Evolutionary conservation across 2,888 invertebrate species (phyloP), one percentile per base, ranked within the genome.

Genomic region (Allophyes oxyacanthae): DNA sequence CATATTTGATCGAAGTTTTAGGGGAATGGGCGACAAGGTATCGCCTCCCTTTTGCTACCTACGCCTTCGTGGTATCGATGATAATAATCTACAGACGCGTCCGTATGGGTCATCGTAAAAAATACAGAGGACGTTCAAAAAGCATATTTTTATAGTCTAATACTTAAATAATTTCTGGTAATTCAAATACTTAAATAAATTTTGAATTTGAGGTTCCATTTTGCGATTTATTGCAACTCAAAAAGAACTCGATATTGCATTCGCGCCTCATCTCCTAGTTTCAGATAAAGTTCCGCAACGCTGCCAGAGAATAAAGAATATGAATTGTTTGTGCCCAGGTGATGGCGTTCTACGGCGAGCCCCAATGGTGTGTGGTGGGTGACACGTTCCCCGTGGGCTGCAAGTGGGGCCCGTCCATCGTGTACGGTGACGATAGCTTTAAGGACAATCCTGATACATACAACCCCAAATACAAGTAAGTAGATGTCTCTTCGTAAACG

Each of bases 361-460:
- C 98, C 0, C 98, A 99, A 84, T 99, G 98, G 98, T 97, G 98
- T 34, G 98, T 98, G 6, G 99, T 99, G 10, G 99, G 99, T 0
- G 99, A 99, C 86, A 99, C 99, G 0, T 99, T 98, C 86, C 97
- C 97, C 0, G 98, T 99, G 4, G 99, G 99, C 6, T 99, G 99
- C 88, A 95, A 95, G 49, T 98, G 98, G 96, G 96, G 95, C 0
- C 92, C 96, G 11, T 96, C 96, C 66, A 91, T 99, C 79, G 99
- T 99, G 0, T 99, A 99, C 84, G 96, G 98, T 9, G 96, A 97
- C 7, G 95, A 96, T 11, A 98, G 98, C 77, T 99, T 99, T 87
- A 94, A 94, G 15, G 95, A 96, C 40, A 99, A 99, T 90, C 97
- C 97, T 0, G 99, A 99, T 85, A 95, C 96, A 0, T 87, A 95